Evolutionary conservation across 1,140 invertebrate species (phyloP).

Genomic region (Formica selysi): DNA sequence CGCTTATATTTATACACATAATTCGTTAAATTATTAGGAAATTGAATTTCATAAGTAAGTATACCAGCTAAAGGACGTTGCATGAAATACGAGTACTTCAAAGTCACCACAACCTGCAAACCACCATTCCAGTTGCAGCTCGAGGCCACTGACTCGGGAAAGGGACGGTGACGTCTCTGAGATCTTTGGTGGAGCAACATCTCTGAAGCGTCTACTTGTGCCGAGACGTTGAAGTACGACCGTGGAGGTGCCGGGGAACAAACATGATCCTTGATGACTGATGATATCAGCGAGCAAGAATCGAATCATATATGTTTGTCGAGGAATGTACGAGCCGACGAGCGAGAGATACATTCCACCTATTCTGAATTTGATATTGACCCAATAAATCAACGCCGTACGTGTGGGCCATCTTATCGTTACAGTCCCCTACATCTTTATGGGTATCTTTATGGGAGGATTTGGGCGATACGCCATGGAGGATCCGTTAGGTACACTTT

Average conservation of each 20-base stretch:
- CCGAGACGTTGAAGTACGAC: constrained; percentile 5
- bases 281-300: constrained; percentile 42
- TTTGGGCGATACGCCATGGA: constrained; percentile 48
- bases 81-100: background rate
- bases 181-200: background rate
- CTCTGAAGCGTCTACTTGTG: constrained; percentile 30
- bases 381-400: constrained; percentile 45
- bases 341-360: constrained; percentile 33
- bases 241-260: constrained; percentile 12
- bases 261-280: constrained; percentile 11
- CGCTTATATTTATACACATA: background rate
- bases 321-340: constrained; percentile 14
- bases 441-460: constrained; percentile 61
- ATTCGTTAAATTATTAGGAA: background rate
- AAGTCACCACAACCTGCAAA: constrained; percentile 11
- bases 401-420: constrained; percentile 34
- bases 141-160: constrained; percentile 27
- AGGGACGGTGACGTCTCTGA: constrained; percentile 9
- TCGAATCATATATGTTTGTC: constrained; percentile 26
- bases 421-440: constrained; percentile 33
- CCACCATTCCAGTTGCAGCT: constrained; percentile 16
- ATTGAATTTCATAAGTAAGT: constrained; percentile 10
- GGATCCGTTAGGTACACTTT: constrained; percentile 54
- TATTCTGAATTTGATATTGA: constrained; percentile 46
- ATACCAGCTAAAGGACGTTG: background rate